Conservation (phyloP, 2,113 vertebrate genomes). For the Mugil cephalus region DNA sequence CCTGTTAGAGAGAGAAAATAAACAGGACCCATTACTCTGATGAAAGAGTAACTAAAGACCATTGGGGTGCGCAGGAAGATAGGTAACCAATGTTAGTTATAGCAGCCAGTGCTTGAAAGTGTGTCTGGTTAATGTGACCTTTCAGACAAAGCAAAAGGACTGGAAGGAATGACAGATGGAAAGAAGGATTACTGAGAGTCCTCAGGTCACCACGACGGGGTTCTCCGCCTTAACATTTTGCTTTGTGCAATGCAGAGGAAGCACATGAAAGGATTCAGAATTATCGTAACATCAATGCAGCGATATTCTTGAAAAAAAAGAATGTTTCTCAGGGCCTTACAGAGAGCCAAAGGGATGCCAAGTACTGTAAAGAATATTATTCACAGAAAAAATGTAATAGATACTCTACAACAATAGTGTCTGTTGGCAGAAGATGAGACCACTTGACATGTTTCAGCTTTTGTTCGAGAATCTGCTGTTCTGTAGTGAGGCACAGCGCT, state of each 20-base stretch:
- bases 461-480: background rate
- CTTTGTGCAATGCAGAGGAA: conserved; percentile 3
- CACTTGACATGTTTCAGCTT: background rate
- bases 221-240: conserved; percentile 8
- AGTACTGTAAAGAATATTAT: conserved; percentile 29
- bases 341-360: conserved; percentile 6
- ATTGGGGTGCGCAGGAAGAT: background rate
- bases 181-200: conserved; percentile 12
- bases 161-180: conserved; percentile 25
- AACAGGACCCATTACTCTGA: conserved; percentile 25
- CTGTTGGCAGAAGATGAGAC: background rate
- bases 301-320: no score
- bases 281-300: background rate
- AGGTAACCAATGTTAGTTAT: conserved; percentile 10
- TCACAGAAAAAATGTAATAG: no score
- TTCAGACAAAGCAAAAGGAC: conserved; percentile 4
- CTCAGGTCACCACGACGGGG: background rate
- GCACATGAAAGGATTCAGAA: background rate
- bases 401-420: no score
- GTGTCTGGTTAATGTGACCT: conserved; percentile 2
- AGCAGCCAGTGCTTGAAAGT: background rate
- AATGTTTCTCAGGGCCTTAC: no score
- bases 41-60: conserved; percentile 12
- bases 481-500: conserved; percentile 4
- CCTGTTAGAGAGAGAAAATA: conserved; percentile 64